Evolutionary conservation across 2,113 vertebrate species (phyloP).

Genomic region (Brienomyrus longianalis): DNA sequence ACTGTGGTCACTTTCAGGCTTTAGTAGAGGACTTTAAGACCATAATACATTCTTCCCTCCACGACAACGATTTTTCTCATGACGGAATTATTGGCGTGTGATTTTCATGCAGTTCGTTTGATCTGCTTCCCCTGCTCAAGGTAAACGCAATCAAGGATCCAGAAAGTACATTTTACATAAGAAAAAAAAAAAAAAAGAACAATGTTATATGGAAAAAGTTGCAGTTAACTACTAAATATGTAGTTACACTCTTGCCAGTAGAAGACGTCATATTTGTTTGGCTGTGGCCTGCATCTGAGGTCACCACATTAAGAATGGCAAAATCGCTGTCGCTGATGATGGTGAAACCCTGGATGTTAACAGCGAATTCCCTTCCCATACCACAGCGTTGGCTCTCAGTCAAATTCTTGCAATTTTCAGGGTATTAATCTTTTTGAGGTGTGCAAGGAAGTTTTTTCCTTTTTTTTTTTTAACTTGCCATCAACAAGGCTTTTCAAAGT

Average conservation of each 20-base stretch:
- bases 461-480: conserved; percentile 54
- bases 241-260: not conserved
- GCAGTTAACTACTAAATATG: no score
- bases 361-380: not conserved
- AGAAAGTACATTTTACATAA: not conserved
- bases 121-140: not conserved
- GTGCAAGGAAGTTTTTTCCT: conserved; percentile 51
- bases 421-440: conserved; percentile 57
- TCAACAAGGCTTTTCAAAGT: conserved; percentile 64
- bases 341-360: not conserved
- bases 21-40: not conserved
- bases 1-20: not conserved
- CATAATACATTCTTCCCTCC: not conserved
- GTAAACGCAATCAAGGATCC: not conserved
- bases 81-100: not conserved
- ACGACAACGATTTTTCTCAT: not conserved
- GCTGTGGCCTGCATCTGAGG: not conserved
- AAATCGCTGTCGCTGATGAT: not conserved
- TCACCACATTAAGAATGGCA: not conserved
- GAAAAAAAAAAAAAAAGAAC: not conserved
- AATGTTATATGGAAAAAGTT: conserved; percentile 2
- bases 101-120: conserved; percentile 33
- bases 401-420: conserved; percentile 54
- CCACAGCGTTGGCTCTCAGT: conserved; percentile 31
- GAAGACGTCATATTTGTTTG: conserved; percentile 10